Base-by-base conservation (phyloP, 2,113 vertebrate genomes). In the Dissostichus mawsoni region DNA sequence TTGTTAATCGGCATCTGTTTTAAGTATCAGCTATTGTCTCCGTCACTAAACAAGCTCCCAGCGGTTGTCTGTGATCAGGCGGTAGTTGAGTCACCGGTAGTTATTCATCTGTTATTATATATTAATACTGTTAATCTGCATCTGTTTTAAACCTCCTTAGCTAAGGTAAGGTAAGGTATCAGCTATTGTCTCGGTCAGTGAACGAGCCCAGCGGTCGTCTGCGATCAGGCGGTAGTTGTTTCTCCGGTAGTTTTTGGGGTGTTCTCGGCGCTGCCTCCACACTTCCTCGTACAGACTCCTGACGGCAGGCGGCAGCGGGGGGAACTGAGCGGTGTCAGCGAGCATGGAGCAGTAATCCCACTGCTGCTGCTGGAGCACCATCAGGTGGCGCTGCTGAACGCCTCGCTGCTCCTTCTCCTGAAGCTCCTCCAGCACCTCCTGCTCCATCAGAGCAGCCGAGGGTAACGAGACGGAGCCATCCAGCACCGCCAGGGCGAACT, bases 271-370 rank as follows among this genome's bases (percentile, higher is more conserved):
- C 79, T 91, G 92, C 1, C 59, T 80, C 84, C 68, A 59, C 47
- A 93, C 91, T 68, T 95, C 93, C 52, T 92, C 83, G 20, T 88
- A 94, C n/a, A 95, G 91, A 41, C 86, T 89, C 29, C 82, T 79
- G 0, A 86, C 20, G 1, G 88, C 92, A 0, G 90, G 90, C 1
- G 82, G 74, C 62, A 90, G 89, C 3, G 86, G 91, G 0, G 82
- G 5, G 70, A 95, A 92, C 48, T 83, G 59, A 0, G 87, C 92
- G 0, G n/a, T 13, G 14, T 0, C 25, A 1, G 94, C 92, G 45
- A 95, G 88, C 0, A 2, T 8, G 2, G 12, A 8, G 69, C 88
- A 90, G 90, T 95, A 95, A n/a, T 82, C 86, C 94, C 94, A 95
- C 87, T 95, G 94, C 6, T 88, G 84, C 33, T 25, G 63, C 1